Base-by-base conservation (phyloP, 2,888 invertebrate species). In the Hypselothyrea guttata region DNA sequence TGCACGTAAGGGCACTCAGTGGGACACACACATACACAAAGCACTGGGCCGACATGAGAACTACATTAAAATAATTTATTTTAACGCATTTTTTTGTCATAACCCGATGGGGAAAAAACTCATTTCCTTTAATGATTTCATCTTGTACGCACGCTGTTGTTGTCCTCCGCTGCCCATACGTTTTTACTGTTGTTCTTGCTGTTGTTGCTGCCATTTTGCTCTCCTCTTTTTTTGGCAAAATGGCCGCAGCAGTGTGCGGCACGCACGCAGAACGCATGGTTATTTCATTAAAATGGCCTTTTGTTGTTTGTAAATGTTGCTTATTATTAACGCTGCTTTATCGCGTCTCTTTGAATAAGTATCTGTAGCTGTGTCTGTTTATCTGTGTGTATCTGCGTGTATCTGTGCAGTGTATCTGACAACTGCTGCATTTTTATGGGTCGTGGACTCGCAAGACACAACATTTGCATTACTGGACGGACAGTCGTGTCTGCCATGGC, bases 31-130 rank as follows among this genome's bases (percentile, higher is more conserved):
- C 40, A 27, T 40, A 54, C 8, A n/a, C 18, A 58, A 58, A 51
- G 60, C 65, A 61, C 67, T 34, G 62, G 63, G 45, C 66, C 72
- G 75, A 87, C 87, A 87, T 85, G 87, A 88, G 87, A 87, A 87
- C 81, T 88, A 87, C 88, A 88, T 88, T 88, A 88, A 88, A 87
- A 86, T 86, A 86, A 87, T 82, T 88, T 85, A 81, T 86, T 86
- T 83, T 83, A 84, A 85, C 79, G 86, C 84, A 78, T 86, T 86
- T 86, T 75, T 84, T 82, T 82, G 84, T 82, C 81, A 82, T 82
- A 82, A 84, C 81, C 81, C 81, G 84, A 84, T 84, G 81, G 76
- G 79, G 73, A 68, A 76, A 84, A 67, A 85, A 64, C 84, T 84
- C 86, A 86, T 86, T 84, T 86, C 86, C 75, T 77, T 83, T 79